Evolutionary conservation across 2,888 invertebrate species (phyloP).

Genomic region (Acleris literana): DNA sequence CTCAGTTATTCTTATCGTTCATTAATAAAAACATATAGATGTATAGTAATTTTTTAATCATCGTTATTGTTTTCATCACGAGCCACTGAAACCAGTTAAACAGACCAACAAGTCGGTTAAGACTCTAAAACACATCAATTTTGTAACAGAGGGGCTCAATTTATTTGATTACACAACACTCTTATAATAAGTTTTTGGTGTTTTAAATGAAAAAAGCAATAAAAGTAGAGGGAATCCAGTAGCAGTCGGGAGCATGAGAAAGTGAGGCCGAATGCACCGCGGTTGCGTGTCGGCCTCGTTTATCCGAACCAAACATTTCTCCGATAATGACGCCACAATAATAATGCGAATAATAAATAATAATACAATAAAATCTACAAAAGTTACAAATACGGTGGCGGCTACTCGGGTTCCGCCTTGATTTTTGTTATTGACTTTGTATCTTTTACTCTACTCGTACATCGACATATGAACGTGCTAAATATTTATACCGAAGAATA

Average conservation of each 20-base stretch:
- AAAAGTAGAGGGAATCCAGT: conserved; percentile 75
- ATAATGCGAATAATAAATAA: conserved; percentile 84
- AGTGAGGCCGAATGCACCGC: conserved; percentile 75
- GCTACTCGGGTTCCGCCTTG: conserved; percentile 25
- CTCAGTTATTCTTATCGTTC: too few species aligned
- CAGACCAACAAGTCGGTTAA: too few species aligned
- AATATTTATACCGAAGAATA: too few species aligned
- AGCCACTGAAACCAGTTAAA: too few species aligned
- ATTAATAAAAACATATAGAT: too few species aligned
- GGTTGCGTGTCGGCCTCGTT: conserved; percentile 73
- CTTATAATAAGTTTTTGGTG: conserved; percentile 20
- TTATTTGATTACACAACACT: background rate
- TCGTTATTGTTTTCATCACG: too few species aligned
- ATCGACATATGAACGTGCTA: too few species aligned
- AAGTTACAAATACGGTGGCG: conserved; percentile 10
- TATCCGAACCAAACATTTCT: conserved; percentile 83
- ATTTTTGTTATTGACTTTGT: too few species aligned
- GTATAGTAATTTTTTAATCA: too few species aligned
- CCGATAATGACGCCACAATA: conserved; percentile 84
- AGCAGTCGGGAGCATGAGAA: conserved; percentile 79
- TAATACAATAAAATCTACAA: conserved; percentile 36
- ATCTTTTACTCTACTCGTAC: too few species aligned
- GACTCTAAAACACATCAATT: too few species aligned
- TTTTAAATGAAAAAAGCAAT: conserved; percentile 61
- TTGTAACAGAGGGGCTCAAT: background rate